Percentiles rank a stretch among this genome's conserved stretches.
These are phyloP conservation scores for Anabas testudineus DNA, from an alignment of 2,797 vertebrate species.

Conservation along the genomic window DNA sequence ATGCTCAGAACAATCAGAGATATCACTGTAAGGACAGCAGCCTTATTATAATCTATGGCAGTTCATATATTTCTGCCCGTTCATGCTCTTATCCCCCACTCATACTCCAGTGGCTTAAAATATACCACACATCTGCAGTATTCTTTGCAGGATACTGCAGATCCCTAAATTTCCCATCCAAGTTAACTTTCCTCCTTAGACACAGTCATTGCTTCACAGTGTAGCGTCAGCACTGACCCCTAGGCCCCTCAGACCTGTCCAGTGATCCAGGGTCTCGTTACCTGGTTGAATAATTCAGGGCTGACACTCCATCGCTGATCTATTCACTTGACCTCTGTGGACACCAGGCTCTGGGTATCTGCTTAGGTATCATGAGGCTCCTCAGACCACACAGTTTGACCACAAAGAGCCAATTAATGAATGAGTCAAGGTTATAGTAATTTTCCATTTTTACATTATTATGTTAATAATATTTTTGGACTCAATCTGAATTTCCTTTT, in stretches of 20 bases:
- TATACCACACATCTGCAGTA: not conserved
- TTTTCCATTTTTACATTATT: too few relatives aligned
- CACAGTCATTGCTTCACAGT: not conserved
- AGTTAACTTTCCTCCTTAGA: conserved; percentile 1
- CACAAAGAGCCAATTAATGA: conserved; percentile 11
- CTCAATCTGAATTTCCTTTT: too few relatives aligned
- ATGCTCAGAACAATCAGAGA: not conserved
- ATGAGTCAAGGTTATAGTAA: not conserved
- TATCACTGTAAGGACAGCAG: not conserved
- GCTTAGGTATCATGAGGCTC: conserved; percentile 33
- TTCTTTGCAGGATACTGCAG: not conserved
- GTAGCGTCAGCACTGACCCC: conserved; percentile 28
- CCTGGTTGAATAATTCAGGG: conserved; percentile 70
- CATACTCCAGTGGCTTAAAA: not conserved
- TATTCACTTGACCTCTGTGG: conserved; percentile 62
- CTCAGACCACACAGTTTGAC: conserved; percentile 14
- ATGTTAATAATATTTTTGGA: too few relatives aligned
- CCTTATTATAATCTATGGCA: too few relatives aligned
- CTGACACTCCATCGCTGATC: conserved; percentile 58
- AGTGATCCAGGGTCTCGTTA: conserved; percentile 61
- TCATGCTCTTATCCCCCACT: too few relatives aligned
- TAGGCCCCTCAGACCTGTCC: conserved; percentile 35
- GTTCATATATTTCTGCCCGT: not conserved
- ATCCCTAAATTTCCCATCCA: not conserved
- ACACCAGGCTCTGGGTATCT: conserved; percentile 36